phyloP scores from a whole-genome alignment of 2,888 invertebrate species.

The Geophilus truncorum region DNA sequence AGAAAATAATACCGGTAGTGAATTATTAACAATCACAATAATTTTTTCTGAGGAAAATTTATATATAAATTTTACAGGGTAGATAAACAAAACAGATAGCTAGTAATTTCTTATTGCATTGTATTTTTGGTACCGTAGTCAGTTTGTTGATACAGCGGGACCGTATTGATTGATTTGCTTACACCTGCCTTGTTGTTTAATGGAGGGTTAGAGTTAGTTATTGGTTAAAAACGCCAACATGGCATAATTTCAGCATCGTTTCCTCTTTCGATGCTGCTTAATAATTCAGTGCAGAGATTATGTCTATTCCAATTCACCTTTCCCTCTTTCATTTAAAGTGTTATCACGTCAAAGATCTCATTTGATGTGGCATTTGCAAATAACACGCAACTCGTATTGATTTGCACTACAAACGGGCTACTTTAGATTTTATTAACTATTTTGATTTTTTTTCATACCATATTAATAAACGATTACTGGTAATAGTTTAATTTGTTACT shows the following conservation, averaged over 20 bases:
- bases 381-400: neutral
- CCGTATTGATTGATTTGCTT: slow-evolving; percentile 6
- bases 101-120: neutral
- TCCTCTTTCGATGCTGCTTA: neutral
- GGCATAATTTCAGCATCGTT: neutral
- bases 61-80: too few species aligned
- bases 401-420: neutral
- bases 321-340: neutral
- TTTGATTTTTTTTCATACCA: too few species aligned
- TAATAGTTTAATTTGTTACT: neutral
- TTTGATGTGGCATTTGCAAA: neutral
- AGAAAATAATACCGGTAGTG: too few species aligned
- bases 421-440: neutral
- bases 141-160: neutral
- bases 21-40: too few species aligned
- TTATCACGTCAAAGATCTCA: slow-evolving; percentile 18
- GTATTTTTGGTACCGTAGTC: too few species aligned
- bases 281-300: slow-evolving; percentile 10
- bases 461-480: too few species aligned
- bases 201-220: neutral
- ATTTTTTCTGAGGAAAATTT: too few species aligned
- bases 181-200: neutral
- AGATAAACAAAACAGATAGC: too few species aligned
- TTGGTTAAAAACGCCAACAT: neutral
- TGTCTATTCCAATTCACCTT: slow-evolving; percentile 6